phyloP scores from a whole-genome alignment of 2,888 invertebrate genomes.

The Acleris laterana region DNA sequence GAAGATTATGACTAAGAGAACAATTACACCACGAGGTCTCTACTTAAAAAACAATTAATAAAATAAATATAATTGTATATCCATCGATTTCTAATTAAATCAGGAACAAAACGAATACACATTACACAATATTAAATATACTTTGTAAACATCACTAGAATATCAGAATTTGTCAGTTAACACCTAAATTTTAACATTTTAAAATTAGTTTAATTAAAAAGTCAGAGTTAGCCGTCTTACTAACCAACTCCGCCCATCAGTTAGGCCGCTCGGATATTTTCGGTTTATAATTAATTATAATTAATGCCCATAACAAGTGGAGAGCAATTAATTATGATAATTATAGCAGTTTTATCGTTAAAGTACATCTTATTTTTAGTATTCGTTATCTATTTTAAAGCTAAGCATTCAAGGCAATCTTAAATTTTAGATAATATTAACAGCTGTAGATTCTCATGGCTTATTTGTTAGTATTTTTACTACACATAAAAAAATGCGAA shows the following conservation, averaged over 20 bases:
- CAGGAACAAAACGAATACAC: no score
- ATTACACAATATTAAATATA: no score
- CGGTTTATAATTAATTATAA: constrained; percentile 43
- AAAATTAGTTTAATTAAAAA: constrained; percentile 26
- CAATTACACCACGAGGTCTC: no score
- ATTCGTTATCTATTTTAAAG: constrained; percentile 1
- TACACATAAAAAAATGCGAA: no score
- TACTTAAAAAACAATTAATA: no score
- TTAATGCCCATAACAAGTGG: constrained; percentile 44
- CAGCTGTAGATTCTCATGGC: no score
- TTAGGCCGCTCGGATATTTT: constrained; percentile 40
- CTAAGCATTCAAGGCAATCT: neutral
- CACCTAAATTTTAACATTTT: constrained; percentile 9
- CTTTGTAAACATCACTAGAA: neutral
- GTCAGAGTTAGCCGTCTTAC: constrained; percentile 7
- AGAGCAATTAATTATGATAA: constrained; percentile 45
- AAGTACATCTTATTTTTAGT: constrained; percentile 29
- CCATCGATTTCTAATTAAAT: neutral
- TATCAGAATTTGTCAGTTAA: neutral
- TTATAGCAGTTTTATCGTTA: constrained; percentile 28
- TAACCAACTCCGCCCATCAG: constrained; percentile 38
- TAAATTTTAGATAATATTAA: neutral
- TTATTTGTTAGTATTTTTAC: no score
- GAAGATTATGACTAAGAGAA: no score
- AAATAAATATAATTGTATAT: neutral